Conservation (phyloP, 2,888 invertebrate genomes). For the Cerastis leucographa region DNA sequence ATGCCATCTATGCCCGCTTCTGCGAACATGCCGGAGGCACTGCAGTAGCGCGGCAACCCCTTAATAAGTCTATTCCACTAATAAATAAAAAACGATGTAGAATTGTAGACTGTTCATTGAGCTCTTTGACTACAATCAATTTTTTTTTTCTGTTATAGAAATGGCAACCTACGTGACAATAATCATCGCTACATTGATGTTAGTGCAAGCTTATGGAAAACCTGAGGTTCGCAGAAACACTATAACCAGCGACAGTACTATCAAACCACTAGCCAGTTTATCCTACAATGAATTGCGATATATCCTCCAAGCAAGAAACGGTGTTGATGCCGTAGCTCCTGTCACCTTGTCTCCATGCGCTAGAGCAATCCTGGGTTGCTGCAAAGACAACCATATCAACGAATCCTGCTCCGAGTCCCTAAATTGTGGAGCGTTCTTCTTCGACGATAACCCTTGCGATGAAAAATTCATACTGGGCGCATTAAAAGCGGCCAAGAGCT, state of each 20-base stretch:
- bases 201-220: constrained; percentile 70
- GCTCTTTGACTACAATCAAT: not conserved
- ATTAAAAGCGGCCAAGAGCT: constrained; percentile 84
- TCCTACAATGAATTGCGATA: constrained; percentile 81
- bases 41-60: too few relatives aligned
- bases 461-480: constrained; percentile 91
- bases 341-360: constrained; percentile 91
- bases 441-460: constrained; percentile 94
- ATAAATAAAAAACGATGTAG: too few relatives aligned
- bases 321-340: constrained; percentile 64
- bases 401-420: constrained; percentile 93
- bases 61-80: too few relatives aligned
- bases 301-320: constrained; percentile 76
- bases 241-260: constrained; percentile 79
- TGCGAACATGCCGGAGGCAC: too few relatives aligned
- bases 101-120: not conserved
- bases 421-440: constrained; percentile 93
- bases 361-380: constrained; percentile 94
- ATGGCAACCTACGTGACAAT: constrained; percentile 68
- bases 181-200: constrained; percentile 68
- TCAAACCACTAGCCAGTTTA: constrained; percentile 77
- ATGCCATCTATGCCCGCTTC: too few relatives aligned
- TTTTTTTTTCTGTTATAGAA: constrained; percentile 72
- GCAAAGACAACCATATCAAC: constrained; percentile 87
- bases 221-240: constrained; percentile 68